Evolutionary conservation across 2,888 invertebrate species (phyloP), one percentile per base, ranked within the genome.

Genomic region (Scotopteryx bipunctaria): DNA sequence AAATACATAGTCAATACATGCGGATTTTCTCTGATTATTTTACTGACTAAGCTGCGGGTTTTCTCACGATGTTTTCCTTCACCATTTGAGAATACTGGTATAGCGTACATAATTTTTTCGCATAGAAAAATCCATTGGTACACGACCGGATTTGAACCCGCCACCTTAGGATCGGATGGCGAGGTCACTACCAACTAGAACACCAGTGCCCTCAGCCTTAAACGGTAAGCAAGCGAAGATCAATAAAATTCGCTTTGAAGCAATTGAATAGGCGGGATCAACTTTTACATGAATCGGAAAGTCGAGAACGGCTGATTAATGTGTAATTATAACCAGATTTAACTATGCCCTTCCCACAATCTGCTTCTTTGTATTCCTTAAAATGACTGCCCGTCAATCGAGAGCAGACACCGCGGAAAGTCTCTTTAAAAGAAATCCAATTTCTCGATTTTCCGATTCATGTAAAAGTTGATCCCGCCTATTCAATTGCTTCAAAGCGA

Each of bases 391-490:
- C 51, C 38, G 51, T 58, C 63, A 57, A 48, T 54, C 58, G 37
- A 57, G 45, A 55, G 61, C 56, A 59, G 58, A 55, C 57, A 57
- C 57, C 63, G 58, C 50, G 58, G 59, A 61, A 64, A 63, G 63
- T 57, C 42, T 59, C 55, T 63, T 55, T 53, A 59, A 63, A 59
- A 51, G 50, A 61, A 69, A 73, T 70, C 69, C 64, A 66, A 64
- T 69, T 74, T 71, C 64, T 67, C 63, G 60, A 67, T 63, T 65
- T 66, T 40, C 46, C 57, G 53, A 61, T 61, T 61, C 56, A 59
- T 68, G 61, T 63, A 62, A 60, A 69, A 67, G 66, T 70, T 68
- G 70, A 73, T 71, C 69, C 63, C 64, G 59, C 64, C 63, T 48
- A 55, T 63, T 61, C 58, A 55, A 59, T 61, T 57, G 57, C 46